Evolutionary conservation across 2,797 vertebrate genomes (phyloP), one percentile per base, ranked within the genome.

Genomic region (Anguilla anguilla): DNA sequence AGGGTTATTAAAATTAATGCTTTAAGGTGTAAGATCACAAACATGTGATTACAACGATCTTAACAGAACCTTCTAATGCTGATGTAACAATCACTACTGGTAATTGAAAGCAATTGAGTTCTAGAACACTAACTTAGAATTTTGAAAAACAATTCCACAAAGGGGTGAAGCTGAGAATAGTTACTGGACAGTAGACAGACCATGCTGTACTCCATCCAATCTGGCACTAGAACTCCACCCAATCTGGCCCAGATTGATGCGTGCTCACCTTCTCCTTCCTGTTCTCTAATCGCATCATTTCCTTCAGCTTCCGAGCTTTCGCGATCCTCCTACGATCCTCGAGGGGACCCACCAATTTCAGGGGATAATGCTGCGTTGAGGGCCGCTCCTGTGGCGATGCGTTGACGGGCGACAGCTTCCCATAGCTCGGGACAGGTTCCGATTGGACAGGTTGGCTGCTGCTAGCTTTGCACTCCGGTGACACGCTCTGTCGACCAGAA

Each of bases 211-310:
- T 6, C 77, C 31, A 31, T 31, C 31, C 31, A 31, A 31, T 31
- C 31, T 22, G 19, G 4, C 22, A 22, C 5, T 49, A n/a, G 3
- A 86, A 84, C 9, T 39, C 43, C 9, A 87, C 83, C 10, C 43
- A 7, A 39, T 35, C 46, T 10, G 15, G 49, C 39, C 35, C 53
- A 59, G 31, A 31, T 57, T 55, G 13, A 9, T 35, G 25, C 49
- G 1, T 22, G 69, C 83, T 85, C 53, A 88, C 87, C 87, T 59
- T 88, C 88, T 96, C 96, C 87, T 96, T 97, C 90, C 89, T 96
- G 86, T 96, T 85, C 87, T 97, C 97, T 86, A 96, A 94, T 90
- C 94, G 97, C 90, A 97, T 95, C 93, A 97, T 94, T 89, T 97
- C 96, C 88, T 97, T 95, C 85, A 97, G 88, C 90, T 96, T 97